Base-by-base conservation (phyloP, 92 coral and sea anemone genomes). In the Palythoa caribaeorum region DNA sequence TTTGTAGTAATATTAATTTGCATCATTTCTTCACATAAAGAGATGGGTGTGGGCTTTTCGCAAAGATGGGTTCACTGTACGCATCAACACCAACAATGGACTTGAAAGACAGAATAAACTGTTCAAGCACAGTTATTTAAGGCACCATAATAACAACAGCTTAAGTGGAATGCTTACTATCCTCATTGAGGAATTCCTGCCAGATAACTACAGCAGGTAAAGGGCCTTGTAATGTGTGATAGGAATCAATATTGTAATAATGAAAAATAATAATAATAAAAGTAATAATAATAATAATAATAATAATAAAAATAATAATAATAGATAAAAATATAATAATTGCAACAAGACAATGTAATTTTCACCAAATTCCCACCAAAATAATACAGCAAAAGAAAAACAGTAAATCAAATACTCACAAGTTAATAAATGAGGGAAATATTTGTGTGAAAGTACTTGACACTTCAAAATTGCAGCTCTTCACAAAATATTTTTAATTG, bases 31-130 rank as follows among this genome's bases (percentile, higher is more conserved):
- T 15, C 21, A 62, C 69, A 62, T 36, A 54, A 84, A 92, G 94
- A 89, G 89, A 87, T 92, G 94, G 93, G 94, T 75, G 20, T 85
- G 92, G 92, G 93, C 91, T 28, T 89, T 85, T 54, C 87, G 92
- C 37, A 9, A 47, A 14, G 88, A 92, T 5, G 62, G 94, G 3
- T 86, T 85, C 48, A 80, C 40, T 21, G 90, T 92, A 2, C 50
- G 71, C 6, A 90, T 92, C 0, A 92, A 86, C 71, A 92, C 94
- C 3, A 92, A 92, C 75, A 92, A 92, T 84, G 93, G 94, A 17
- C 50, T 92, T 20, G 94, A 92, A 37, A 59, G 94, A 12, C 94
- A 92, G 79, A 92, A 89, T 79, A 16, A 89, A 39, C 81, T 81
- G n/a, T 92, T 92, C 86, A 92, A 92, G 72, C 80, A 86, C 81